Evolutionary conservation across 2,113 vertebrate species (phyloP), one percentile per base, ranked within the genome.

Genomic region (Rhipidura dahli): DNA sequence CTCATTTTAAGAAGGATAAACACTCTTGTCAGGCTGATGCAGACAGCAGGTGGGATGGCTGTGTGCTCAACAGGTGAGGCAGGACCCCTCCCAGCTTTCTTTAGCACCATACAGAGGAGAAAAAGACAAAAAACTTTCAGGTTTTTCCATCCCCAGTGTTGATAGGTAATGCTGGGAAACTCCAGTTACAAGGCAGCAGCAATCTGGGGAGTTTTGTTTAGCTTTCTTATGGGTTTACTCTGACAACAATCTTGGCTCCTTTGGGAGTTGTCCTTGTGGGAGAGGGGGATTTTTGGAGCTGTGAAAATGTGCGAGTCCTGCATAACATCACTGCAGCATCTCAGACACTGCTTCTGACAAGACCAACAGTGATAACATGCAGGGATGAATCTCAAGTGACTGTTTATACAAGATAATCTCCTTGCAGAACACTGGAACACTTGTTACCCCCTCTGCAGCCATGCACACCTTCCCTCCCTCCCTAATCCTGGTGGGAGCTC

Each of bases 291-390:
- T 81, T 84, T 47, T 72, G 61, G 59, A 91, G 6, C 75, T 68
- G 87, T 93, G 90, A 91, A 96, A 96, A 95, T 95, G 75, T 60
- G 45, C 9, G 44, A 42, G 86, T 16, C 47, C 92, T 94, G 80
- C 77, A 5, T 54, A 94, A 69, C 71, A 66, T 96, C 93, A 85
- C 33, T 66, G n/a, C 0, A 11, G 54, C 57, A 45, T 20, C 51
- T 76, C 70, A 94, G 87, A 75, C 54, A 60, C n/a, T 13, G 5
- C 80, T 77, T 39, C 77, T 95, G 86, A 82, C 82, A 93, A 30
- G 71, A 51, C 18, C 27, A 10, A 12, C 78, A 45, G 75, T 92
- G 94, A 93, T 59, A 78, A 53, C 73, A 26, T 9, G 60, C 80
- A 94, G 89, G 60, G 81, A 72, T 39, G 61, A 57, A 37, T 59